A percentile compares a stretch with the other conserved stretches of the same genome.
phyloP scores from a whole-genome alignment of 2,797 vertebrate species.

The Austrolebias charrua region DNA sequence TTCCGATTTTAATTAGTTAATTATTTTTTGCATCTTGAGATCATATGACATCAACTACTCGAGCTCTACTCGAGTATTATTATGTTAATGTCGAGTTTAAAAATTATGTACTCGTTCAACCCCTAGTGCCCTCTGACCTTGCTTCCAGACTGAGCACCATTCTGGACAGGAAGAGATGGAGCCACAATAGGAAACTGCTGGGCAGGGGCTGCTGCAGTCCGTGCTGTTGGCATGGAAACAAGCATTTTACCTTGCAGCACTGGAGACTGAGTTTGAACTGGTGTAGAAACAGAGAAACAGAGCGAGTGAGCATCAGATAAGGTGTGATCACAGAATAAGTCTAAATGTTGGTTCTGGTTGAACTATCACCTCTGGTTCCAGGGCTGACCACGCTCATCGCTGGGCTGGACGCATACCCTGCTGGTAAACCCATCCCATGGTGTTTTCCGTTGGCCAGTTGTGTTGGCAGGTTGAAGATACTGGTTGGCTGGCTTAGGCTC shows the following conservation, averaged over 20 bases:
- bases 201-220: constrained; percentile 76
- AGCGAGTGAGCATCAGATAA: constrained; percentile 16
- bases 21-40: no score
- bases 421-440: constrained; percentile 69
- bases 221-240: constrained; percentile 88
- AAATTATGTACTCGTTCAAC: no score
- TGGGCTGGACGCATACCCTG: constrained; percentile 79
- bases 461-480: constrained; percentile 86
- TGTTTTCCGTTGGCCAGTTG: constrained; percentile 84
- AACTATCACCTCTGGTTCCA: constrained; percentile 80
- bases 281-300: constrained; percentile 11
- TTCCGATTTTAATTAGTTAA: no score
- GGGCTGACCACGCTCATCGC: constrained; percentile 80
- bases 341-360: not conserved
- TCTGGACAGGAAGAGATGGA: constrained; percentile 89
- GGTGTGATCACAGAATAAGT: constrained; percentile 1
- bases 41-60: no score
- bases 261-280: constrained; percentile 89
- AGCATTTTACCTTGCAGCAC: constrained; percentile 90
- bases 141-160: constrained; percentile 87
- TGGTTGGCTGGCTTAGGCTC: constrained; percentile 79
- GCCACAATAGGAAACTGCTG: constrained; percentile 86
- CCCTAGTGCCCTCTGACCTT: constrained; percentile 91
- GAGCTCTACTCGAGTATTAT: no score
- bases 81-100: no score